A percentile compares a stretch with the other conserved stretches of the same genome.
Evolutionary conservation across 1,140 invertebrate species (phyloP).

Genomic region (Tenebrio molitor): DNA sequence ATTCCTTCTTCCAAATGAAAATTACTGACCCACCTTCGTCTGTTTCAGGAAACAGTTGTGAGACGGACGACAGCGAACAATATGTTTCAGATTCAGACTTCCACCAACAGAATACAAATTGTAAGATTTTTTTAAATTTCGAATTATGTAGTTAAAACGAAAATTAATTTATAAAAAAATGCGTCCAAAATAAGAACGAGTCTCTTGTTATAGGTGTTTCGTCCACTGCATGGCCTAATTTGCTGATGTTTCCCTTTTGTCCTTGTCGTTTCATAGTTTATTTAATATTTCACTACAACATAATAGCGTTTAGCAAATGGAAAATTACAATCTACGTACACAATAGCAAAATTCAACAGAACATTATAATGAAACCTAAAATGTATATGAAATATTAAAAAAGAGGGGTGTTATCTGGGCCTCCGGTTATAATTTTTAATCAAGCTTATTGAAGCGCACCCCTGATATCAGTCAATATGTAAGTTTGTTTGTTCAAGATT

Average conservation of each 20-base stretch:
- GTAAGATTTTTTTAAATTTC: too few species aligned
- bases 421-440: conserved; percentile 51
- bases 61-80: conserved; percentile 64
- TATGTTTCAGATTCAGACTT: conserved; percentile 63
- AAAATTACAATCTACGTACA: too few species aligned
- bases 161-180: too few species aligned
- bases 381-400: conserved; percentile 1
- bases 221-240: too few species aligned
- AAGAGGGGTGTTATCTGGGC: conserved; percentile 31
- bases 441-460: conserved; percentile 41
- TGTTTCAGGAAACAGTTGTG: conserved; percentile 64
- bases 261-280: too few species aligned
- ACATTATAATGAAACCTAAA: not conserved
- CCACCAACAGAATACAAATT: conserved; percentile 50
- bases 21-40: conserved; percentile 22
- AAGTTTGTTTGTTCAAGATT: conserved; percentile 48
- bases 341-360: not conserved
- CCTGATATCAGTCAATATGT: conserved; percentile 46
- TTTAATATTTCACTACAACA: too few species aligned
- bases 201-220: too few species aligned
- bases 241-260: too few species aligned
- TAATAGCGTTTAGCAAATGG: too few species aligned
- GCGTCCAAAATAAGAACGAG: too few species aligned
- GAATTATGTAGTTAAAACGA: too few species aligned
- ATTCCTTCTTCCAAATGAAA: too few species aligned